Conservation (phyloP, 2,888 invertebrate genomes). For the Orthosia cruda region DNA sequence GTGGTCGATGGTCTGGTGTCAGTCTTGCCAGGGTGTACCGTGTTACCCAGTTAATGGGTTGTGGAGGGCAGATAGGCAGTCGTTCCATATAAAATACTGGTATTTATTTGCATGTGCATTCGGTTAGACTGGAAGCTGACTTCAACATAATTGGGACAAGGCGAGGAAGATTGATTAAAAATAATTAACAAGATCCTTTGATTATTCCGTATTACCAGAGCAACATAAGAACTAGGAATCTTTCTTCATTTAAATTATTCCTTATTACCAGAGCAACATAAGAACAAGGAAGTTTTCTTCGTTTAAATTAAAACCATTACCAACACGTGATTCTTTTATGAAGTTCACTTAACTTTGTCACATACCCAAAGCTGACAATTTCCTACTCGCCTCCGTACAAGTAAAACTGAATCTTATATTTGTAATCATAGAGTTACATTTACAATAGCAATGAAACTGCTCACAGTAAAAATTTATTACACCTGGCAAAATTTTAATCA, state of each 20-base stretch:
- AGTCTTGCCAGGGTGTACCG: too few relatives aligned
- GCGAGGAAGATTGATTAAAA: too few relatives aligned
- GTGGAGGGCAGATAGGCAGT: too few relatives aligned
- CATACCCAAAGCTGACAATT: conserved; percentile 40
- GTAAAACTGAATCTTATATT: conserved; percentile 19
- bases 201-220: neutral
- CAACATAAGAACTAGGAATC: conserved; percentile 17
- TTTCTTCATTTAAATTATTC: conserved; percentile 32
- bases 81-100: too few relatives aligned
- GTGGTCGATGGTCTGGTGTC: too few relatives aligned
- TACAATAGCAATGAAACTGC: conserved; percentile 36
- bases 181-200: too few relatives aligned
- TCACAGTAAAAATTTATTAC: conserved; percentile 61
- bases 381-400: conserved; percentile 8
- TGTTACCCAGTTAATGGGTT: too few relatives aligned
- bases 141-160: too few relatives aligned
- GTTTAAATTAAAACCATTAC: conserved; percentile 40
- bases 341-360: conserved; percentile 45
- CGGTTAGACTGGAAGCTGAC: too few relatives aligned
- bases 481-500: conserved; percentile 65
- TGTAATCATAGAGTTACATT: conserved; percentile 21
- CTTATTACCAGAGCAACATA: conserved; percentile 17
- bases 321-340: conserved; percentile 32
- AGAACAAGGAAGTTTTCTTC: conserved; percentile 1
- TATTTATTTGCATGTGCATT: too few relatives aligned